Percentiles rank a stretch among this genome's conserved stretches.
These are phyloP conservation scores for Pocota personata DNA, from an alignment of 2,888 invertebrate species.

Conservation along the genomic window DNA sequence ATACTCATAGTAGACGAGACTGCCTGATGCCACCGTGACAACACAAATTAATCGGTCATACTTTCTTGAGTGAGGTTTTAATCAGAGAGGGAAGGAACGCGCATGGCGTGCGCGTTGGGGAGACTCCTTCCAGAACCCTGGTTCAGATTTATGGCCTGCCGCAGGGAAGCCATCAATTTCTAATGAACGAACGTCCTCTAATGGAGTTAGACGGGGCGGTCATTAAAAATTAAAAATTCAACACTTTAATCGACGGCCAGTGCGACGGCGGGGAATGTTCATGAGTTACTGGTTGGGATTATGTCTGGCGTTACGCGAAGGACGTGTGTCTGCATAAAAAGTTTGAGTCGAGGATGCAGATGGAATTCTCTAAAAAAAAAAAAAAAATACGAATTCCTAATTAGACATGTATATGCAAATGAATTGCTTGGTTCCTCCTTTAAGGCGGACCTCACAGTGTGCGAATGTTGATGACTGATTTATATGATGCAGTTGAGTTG, in stretches of 20 bases:
- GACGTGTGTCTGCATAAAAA: slow-evolving; percentile 17
- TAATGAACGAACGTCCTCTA: slow-evolving; percentile 44
- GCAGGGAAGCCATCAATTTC: slow-evolving; percentile 59
- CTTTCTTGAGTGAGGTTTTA: slow-evolving; percentile 40
- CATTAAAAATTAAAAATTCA: slow-evolving; percentile 65
- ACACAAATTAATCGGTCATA: slow-evolving; percentile 51
- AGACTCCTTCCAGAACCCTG: background rate
- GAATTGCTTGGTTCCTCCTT: slow-evolving; percentile 4
- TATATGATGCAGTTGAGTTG: slow-evolving; percentile 21
- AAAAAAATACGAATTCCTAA: slow-evolving; percentile 49
- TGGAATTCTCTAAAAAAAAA: slow-evolving; percentile 14
- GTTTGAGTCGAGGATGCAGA: background rate
- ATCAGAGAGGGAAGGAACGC: slow-evolving; percentile 25
- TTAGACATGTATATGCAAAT: slow-evolving; percentile 52
- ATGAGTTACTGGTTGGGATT: background rate
- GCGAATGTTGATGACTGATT: slow-evolving; percentile 48
- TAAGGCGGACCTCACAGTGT: slow-evolving; percentile 51
- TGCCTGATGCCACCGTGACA: slow-evolving; percentile 34
- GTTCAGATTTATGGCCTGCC: slow-evolving; percentile 56
- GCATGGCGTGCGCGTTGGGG: slow-evolving; percentile 5
- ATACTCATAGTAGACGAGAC: background rate
- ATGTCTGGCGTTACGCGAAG: slow-evolving; percentile 31
- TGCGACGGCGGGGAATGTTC: background rate
- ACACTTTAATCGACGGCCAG: slow-evolving; percentile 56
- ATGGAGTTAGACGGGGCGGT: slow-evolving; percentile 45